Conservation (phyloP, 2,888 invertebrate genomes). For the Meghimatium bilineatum region DNA sequence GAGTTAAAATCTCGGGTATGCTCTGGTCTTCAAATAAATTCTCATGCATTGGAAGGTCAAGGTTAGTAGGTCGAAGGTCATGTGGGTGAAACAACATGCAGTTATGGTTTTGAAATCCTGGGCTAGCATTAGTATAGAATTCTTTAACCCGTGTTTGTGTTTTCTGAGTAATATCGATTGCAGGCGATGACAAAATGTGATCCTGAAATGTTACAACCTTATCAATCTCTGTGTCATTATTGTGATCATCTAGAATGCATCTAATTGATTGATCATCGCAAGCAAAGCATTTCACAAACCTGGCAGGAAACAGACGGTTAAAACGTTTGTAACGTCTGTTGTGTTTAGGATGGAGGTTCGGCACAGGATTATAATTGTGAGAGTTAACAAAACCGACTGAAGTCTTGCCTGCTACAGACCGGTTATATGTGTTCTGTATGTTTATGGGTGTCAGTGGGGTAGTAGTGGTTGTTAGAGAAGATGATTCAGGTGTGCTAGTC, state of each 20-base stretch:
- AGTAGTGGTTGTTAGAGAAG: not conserved
- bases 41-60: constrained; percentile 22
- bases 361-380: not conserved
- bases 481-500: constrained; percentile 10
- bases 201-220: not conserved
- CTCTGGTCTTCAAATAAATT: not conserved
- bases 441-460: not conserved
- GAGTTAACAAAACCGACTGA: not conserved
- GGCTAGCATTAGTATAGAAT: constrained; percentile 19
- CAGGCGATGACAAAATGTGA: constrained; percentile 20
- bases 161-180: not conserved
- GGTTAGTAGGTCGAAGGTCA: constrained; percentile 28
- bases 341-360: constrained; percentile 10
- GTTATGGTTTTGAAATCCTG: constrained; percentile 35
- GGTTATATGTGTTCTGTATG: not conserved
- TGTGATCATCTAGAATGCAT: constrained; percentile 1
- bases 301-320: constrained; percentile 24
- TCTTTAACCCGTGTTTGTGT: constrained; percentile 9
- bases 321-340: constrained; percentile 34
- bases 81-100: constrained; percentile 35
- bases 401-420: not conserved
- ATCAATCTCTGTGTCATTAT: not conserved
- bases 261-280: constrained; percentile 12
- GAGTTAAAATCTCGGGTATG: not conserved
- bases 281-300: constrained; percentile 15